A percentile compares a stretch with the other conserved stretches of the same genome.
Evolutionary conservation across 2,113 vertebrate species (phyloP).

Genomic region (Elgaria multicarinata): DNA sequence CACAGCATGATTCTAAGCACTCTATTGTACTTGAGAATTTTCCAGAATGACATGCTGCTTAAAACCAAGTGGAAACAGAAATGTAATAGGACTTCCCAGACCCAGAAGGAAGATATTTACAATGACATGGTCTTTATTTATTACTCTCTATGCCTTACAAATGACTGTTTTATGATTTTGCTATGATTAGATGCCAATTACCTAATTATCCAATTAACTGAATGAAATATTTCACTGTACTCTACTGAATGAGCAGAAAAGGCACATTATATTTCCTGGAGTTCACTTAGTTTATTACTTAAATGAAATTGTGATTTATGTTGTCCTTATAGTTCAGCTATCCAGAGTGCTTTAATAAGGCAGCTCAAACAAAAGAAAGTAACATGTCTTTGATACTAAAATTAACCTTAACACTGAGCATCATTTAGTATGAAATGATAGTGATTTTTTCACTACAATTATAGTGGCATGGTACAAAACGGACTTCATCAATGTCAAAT

Average conservation of each 20-base stretch:
- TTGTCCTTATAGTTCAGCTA: background rate
- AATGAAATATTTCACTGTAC: conserved; percentile 1
- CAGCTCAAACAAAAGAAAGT: background rate
- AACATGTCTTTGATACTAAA: background rate
- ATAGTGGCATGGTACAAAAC: background rate
- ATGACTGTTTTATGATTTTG: background rate
- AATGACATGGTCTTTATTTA: background rate
- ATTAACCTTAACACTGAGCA: background rate
- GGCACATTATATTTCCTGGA: background rate
- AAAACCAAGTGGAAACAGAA: conserved; percentile 5
- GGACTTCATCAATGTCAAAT: background rate
- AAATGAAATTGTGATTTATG: conserved; percentile 15
- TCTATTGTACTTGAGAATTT: background rate
- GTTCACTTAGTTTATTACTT: conserved; percentile 4
- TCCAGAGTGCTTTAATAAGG: conserved; percentile 9
- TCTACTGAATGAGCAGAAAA: background rate
- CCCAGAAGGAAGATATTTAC: background rate
- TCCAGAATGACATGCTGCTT: background rate
- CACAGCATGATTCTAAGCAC: background rate
- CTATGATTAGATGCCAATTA: background rate
- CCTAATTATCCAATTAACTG: conserved; percentile 7
- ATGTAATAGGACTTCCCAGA: background rate
- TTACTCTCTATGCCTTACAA: background rate
- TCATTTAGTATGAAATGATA: background rate
- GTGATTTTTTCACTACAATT: background rate